Evolutionary conservation across 2,797 vertebrate genomes (phyloP), one percentile per base, ranked within the genome.

Genomic region (Chelon auratus): DNA sequence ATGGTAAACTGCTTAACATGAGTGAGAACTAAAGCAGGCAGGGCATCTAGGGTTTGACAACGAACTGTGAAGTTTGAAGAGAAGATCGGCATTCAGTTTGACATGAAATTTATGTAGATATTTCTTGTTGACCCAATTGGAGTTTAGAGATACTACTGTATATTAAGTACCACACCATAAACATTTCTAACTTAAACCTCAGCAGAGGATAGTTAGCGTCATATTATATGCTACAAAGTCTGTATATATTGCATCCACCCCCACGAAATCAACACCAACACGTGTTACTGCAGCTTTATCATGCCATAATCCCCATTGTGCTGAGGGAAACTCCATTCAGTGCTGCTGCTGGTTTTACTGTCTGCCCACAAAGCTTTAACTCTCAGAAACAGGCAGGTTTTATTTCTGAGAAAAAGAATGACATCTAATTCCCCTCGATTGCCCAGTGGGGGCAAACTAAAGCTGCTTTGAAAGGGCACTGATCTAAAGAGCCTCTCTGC

Each of bases 381-480:
- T 86, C 80, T 74, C 64, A 36, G 67, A 78, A 85, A 87, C 76
- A 90, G 80, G 57, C 81, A 22, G 66, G 36, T 88, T 90, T 90
- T 77, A 84, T 86, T 87, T 88, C 75, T 47, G 54, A 73, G 68
- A 72, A 91, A 88, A 84, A 87, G 80, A 86, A 92, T 82, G 87
- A 85, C 87, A 88, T 90, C 85, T 86, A 92, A 93, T 94, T 93
- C 89, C 83, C 81, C 74, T 78, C 63, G 9, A 83, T 72, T 85
- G 80, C 81, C 89, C 89, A 82, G 84, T 78, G 90, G 84, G 74
- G 73, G 60, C 51, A 68, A 83, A 78, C 58, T 83, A 89, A 93
- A 94, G 92, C 92, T 83, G 90, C 88, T 90, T 87, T 91, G 84
- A 91, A 92, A 93, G 85, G 85, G 82, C 83, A 81, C 75, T 76